A percentile compares a stretch with the other conserved stretches of the same genome.
These are phyloP conservation scores for Timema cristinae DNA, from an alignment of 2,888 invertebrate species.

Conservation along the genomic window DNA sequence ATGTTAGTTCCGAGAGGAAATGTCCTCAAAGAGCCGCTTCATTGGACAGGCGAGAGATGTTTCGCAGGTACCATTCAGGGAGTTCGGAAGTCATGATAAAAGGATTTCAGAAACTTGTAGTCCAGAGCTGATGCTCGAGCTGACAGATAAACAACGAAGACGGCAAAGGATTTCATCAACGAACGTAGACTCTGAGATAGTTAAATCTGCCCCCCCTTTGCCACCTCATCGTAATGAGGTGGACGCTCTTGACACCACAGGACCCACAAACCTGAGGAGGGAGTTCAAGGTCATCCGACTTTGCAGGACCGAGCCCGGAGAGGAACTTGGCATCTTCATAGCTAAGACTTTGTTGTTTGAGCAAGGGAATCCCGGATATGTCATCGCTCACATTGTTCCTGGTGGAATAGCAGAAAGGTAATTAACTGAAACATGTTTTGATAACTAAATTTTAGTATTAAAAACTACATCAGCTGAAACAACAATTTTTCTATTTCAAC, in stretches of 20 bases:
- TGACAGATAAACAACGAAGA: constrained; percentile 25
- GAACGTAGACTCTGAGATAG: background rate
- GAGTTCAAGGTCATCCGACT: constrained; percentile 52
- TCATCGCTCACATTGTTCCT: constrained; percentile 67
- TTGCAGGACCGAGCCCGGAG: constrained; percentile 52
- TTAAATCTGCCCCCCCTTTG: constrained; percentile 48
- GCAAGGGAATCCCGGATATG: constrained; percentile 58
- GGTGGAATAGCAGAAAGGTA: constrained; percentile 66
- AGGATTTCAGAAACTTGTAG: too few relatives aligned
- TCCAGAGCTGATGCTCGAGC: constrained; percentile 7
- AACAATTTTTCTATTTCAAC: too few relatives aligned
- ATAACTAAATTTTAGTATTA: too few relatives aligned
- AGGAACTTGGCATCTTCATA: constrained; percentile 69
- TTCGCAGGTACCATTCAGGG: constrained; percentile 41
- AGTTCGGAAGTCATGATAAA: constrained; percentile 27
- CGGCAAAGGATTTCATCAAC: constrained; percentile 23
- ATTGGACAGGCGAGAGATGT: constrained; percentile 53
- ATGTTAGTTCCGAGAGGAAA: background rate
- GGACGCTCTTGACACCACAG: constrained; percentile 22
- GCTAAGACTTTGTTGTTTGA: constrained; percentile 56
- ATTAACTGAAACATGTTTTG: constrained; percentile 25
- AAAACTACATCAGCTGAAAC: too few relatives aligned
- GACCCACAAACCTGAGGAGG: constrained; percentile 20
- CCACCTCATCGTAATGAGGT: constrained; percentile 46
- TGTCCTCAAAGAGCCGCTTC: constrained; percentile 52